Conservation (phyloP, 2,113 vertebrate species). For the Puntigrus tetrazona region DNA sequence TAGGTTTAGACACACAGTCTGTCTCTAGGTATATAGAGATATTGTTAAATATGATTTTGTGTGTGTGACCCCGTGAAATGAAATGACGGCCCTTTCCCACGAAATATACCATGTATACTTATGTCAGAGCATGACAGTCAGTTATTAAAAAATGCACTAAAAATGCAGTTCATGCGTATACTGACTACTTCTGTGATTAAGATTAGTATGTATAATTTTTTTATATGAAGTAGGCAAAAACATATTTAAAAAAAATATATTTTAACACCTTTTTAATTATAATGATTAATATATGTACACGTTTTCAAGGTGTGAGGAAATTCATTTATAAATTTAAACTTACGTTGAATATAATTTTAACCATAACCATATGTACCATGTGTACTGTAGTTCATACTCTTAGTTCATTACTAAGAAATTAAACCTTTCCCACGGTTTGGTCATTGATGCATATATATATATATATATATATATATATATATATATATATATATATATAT, state of each 20-base stretch:
- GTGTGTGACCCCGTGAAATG: background rate
- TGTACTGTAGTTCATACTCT: too few relatives aligned
- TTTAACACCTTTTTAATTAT: background rate
- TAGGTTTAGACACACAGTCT: background rate
- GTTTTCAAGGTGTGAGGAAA: too few relatives aligned
- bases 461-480: too few relatives aligned
- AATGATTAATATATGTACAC: background rate
- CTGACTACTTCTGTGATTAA: background rate
- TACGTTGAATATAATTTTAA: too few relatives aligned
- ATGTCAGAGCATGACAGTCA: background rate
- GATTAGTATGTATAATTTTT: background rate
- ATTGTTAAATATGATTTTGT: background rate
- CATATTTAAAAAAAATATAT: background rate
- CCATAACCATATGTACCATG: too few relatives aligned
- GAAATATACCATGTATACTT: background rate
- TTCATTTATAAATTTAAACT: too few relatives aligned
- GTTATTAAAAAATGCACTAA: background rate
- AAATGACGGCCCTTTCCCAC: background rate
- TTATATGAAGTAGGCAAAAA: background rate
- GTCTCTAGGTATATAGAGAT: background rate
- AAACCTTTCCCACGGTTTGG: too few relatives aligned
- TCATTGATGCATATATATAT: too few relatives aligned
- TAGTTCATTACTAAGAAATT: too few relatives aligned
- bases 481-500: too few relatives aligned
- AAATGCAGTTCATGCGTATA: background rate